Base-by-base conservation (phyloP, 2,797 vertebrate genomes). In the Diplodus puntazzo region DNA sequence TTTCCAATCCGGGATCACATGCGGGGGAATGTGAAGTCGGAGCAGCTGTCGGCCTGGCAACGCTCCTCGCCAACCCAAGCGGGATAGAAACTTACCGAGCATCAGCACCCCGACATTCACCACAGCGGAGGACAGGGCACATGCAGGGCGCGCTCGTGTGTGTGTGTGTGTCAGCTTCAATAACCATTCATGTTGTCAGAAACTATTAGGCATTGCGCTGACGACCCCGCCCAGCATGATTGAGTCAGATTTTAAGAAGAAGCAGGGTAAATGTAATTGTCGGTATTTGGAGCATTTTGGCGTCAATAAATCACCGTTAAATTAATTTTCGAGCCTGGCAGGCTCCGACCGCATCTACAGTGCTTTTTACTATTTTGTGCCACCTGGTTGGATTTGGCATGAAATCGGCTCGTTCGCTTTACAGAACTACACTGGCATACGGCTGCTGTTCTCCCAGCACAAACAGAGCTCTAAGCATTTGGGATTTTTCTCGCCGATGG, bases 41-140 rank as follows among this genome's bases (percentile, higher is more conserved):
- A 92, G 94, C 95, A 96, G 96, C 96, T 96, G 96, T 95, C 94
- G 91, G 90, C 91, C 93, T 93, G 91, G 92, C 93, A 92, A 85
- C 30, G 89, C 91, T 92, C 71, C 77, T 86, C 73, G 82, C 88
- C 75, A 62, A 78, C 53, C 34, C 84, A 68, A 87, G 76, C 82
- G 82, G 86, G 77, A 82, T 68, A 76, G 54, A 82, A 88, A 87
- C 81, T 80, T 82, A 85, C 77, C 66, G 54, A 84, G 83, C 88
- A 88, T 87, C 86, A 75, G 84, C 78, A 83, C 75, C 81, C 83
- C 34, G 46, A 81, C 82, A 81, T 84, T 82, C 72, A 88, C 69
- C 83, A 65, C 79, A 85, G 87, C 80, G 55, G 75, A 80, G 77
- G 72, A 81, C 76, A 42, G 77, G 52, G 62, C 68, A 9, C 75